Conservation (phyloP, 2,113 vertebrate genomes). For the Archocentrus centrarchus region DNA sequence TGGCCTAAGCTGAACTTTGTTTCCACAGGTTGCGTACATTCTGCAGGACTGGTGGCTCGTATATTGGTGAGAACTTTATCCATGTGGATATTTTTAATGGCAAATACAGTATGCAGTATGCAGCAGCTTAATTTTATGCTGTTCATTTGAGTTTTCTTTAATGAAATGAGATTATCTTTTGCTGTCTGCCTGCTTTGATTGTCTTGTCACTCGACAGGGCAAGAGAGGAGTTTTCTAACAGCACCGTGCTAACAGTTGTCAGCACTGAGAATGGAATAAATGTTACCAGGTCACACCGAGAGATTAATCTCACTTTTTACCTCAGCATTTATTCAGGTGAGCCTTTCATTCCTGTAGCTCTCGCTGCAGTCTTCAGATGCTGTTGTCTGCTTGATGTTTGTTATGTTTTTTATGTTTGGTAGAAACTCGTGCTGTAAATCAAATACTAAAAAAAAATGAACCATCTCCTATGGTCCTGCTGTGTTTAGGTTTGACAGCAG, state of each 20-base stretch:
- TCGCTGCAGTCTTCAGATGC: not conserved
- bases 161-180: not conserved
- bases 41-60: constrained; percentile 98
- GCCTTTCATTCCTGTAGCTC: not conserved
- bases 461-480: not conserved
- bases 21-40: constrained; percentile 83
- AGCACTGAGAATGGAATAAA: not conserved
- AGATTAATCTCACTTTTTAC: constrained; percentile 82
- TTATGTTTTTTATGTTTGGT: not conserved
- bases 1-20: not conserved
- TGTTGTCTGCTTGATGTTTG: not conserved
- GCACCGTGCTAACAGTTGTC: not conserved
- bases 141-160: not conserved
- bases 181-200: not conserved
- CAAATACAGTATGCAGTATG: not conserved
- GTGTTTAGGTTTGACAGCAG: constrained; percentile 84
- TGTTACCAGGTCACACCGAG: constrained; percentile 24
- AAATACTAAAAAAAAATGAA: not conserved
- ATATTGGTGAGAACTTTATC: constrained; percentile 82
- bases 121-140: not conserved
- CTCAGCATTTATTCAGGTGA: constrained; percentile 90
- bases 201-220: constrained; percentile 56
- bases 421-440: not conserved
- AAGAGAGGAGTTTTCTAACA: constrained; percentile 44
- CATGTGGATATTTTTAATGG: not conserved